Base-by-base conservation (phyloP, 2,113 vertebrate genomes). In the Lichenostomus cassidix region DNA sequence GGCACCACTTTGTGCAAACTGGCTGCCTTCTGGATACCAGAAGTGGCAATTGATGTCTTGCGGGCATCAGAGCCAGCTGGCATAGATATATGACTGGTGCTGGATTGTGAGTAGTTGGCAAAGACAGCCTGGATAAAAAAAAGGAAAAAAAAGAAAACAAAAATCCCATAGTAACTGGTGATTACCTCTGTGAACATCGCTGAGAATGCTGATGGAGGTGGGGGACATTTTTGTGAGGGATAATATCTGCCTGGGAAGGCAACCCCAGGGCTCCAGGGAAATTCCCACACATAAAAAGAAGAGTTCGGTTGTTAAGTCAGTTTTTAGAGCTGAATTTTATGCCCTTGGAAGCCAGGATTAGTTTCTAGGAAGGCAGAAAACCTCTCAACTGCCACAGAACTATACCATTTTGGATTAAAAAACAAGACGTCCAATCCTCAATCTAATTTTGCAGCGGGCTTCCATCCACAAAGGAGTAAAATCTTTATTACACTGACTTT, bases 81-180 rank as follows among this genome's bases (percentile, higher is more conserved):
- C 85, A 96, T 33, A 64, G 97, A 70, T 82, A 96, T 60, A 42
- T 97, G 95, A 91, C 73, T 93, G 86, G 90, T 94, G 92, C 92
- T 97, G 64, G 96, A 90, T 59, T 97, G 91, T 25, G 96, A 97
- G 91, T 96, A 98, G 80, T 97, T 98, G 85, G 98, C 95, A 97
- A 98, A 98, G 87, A 98, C 94, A 42, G 97, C 98, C 99, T 99
- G 89, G 15, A 37, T 22, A 42, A 84, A 68, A 59, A 81, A 46
- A 44, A 18, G 17, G 27, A 33, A 84, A 68, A 59, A 81, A 74
- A 31, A 41, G 9, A 39, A 24, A 86, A 59, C 7, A 87, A 89
- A 94, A 65, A 53, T 18, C 33, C 35, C 17, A 49, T 4, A 76
- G 42, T 50, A 82, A 86, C 37, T 50, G 42, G 21, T 29, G 37